Conservation (phyloP, 2,113 vertebrate genomes). For the Morone chrysops region DNA sequence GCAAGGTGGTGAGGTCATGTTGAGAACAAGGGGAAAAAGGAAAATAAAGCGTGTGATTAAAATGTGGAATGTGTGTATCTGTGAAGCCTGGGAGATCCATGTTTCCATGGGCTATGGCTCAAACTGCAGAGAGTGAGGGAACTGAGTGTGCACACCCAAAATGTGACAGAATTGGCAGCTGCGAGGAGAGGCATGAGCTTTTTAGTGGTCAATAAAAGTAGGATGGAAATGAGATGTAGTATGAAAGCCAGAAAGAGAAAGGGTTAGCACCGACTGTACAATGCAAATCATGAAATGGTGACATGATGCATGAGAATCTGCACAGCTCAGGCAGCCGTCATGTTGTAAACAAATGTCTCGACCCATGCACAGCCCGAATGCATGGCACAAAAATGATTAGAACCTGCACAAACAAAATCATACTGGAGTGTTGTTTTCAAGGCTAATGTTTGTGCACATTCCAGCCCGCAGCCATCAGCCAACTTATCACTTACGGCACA, state of each 20-base stretch:
- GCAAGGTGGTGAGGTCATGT: slow-evolving; percentile 75
- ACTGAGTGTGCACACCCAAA: slow-evolving; percentile 50
- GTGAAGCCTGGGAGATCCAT: slow-evolving; percentile 48
- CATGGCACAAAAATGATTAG: not conserved
- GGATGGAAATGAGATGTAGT: slow-evolving; percentile 32
- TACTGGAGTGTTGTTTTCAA: slow-evolving; percentile 12
- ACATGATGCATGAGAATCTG: slow-evolving; percentile 10
- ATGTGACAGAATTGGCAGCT: slow-evolving; percentile 41
- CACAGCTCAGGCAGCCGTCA: not conserved
- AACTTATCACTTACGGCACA: slow-evolving; percentile 52
- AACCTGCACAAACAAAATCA: not conserved
- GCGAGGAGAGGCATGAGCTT: slow-evolving; percentile 22
- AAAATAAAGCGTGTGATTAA: slow-evolving; percentile 68
- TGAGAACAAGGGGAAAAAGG: slow-evolving; percentile 45
- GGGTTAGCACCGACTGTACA: slow-evolving; percentile 1
- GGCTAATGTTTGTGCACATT: slow-evolving; percentile 7
- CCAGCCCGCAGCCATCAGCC: slow-evolving; percentile 27
- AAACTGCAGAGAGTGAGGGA: slow-evolving; percentile 39
- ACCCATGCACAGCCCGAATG: not conserved
- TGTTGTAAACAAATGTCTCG: slow-evolving; percentile 1
- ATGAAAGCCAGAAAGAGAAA: slow-evolving; percentile 26
- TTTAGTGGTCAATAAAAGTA: slow-evolving; percentile 46
- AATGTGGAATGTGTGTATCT: slow-evolving; percentile 68
- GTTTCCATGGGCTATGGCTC: slow-evolving; percentile 56
- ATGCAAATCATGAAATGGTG: slow-evolving; percentile 3